Percentiles rank a stretch among this genome's conserved stretches.
phyloP scores from a whole-genome alignment of 2,113 vertebrate species.

The Otis tarda region DNA sequence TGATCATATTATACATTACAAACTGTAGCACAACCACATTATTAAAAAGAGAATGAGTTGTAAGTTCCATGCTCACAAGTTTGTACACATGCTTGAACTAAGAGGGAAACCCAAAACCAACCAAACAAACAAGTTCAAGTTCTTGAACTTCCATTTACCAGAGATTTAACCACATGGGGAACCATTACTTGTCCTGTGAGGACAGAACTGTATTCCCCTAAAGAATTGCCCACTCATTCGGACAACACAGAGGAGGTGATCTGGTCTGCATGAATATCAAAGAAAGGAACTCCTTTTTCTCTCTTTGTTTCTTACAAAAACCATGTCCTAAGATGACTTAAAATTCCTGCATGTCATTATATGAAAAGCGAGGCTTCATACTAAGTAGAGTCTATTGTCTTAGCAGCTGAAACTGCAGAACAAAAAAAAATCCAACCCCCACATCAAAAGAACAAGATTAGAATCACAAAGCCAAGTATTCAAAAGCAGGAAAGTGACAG shows the following conservation, averaged over 20 bases:
- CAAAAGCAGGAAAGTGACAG: conserved; percentile 17
- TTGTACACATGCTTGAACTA: neutral
- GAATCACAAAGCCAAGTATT: conserved; percentile 31
- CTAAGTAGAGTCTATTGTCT: conserved; percentile 44
- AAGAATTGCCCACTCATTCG: neutral
- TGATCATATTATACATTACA: neutral
- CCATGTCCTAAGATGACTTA: neutral
- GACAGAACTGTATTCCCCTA: neutral
- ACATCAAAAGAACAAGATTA: conserved; percentile 46
- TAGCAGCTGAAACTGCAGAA: conserved; percentile 57
- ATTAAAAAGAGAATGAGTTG: neutral
- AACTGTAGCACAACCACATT: neutral
- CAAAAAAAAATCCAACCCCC: conserved; percentile 12
- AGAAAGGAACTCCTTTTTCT: neutral
- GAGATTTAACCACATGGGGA: neutral
- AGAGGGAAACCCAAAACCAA: neutral
- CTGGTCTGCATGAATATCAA: neutral
- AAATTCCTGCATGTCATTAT: neutral
- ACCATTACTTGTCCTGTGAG: neutral
- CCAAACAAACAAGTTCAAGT: neutral
- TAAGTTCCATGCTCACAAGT: neutral
- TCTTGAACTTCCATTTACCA: neutral
- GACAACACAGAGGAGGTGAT: neutral
- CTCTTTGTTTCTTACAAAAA: neutral
- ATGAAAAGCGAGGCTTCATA: neutral